These are phyloP conservation scores for Geodia barretti DNA, from an alignment of 37 sponge, comb jelly and placozoan genomes.

Conservation along the genomic window DNA sequence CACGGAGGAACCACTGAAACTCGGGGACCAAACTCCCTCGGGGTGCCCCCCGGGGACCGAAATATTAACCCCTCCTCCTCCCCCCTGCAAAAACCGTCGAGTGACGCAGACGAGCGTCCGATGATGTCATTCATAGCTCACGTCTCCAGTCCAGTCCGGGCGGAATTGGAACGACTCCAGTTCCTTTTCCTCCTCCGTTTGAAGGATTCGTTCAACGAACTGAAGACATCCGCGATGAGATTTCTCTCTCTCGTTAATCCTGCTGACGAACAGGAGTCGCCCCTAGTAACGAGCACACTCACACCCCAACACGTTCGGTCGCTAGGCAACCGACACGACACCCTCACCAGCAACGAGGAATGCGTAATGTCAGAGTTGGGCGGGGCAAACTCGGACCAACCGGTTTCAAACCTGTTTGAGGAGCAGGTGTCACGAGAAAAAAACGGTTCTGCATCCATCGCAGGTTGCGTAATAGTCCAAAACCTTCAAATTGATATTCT, in stretches of 20 bases:
- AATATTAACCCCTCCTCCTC: background rate
- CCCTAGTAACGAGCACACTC: background rate
- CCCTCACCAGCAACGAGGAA: background rate
- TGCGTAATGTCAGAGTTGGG: background rate
- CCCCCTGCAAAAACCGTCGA: background rate
- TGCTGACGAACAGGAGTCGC: background rate
- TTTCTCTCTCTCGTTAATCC: slow-evolving; percentile 14
- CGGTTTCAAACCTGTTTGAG: no score
- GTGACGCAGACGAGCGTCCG: background rate
- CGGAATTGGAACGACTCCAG: slow-evolving; percentile 49
- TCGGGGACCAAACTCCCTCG: background rate
- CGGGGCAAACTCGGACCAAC: no score
- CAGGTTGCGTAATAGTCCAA: slow-evolving; percentile 26
- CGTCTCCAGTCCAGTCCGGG: slow-evolving; percentile 12
- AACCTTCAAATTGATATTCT: slow-evolving; percentile 11
- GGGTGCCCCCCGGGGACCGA: background rate
- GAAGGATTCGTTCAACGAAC: slow-evolving; percentile 61
- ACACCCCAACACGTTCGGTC: background rate
- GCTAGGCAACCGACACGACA: background rate
- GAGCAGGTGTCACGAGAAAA: background rate
- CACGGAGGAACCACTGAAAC: background rate
- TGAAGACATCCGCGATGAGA: slow-evolving; percentile 35
- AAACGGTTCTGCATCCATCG: slow-evolving; percentile 18
- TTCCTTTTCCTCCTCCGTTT: slow-evolving; percentile 61
- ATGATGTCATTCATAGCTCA: slow-evolving; percentile 40